phyloP scores from a whole-genome alignment of 2,888 invertebrate species.

The Leuctra nigra region DNA sequence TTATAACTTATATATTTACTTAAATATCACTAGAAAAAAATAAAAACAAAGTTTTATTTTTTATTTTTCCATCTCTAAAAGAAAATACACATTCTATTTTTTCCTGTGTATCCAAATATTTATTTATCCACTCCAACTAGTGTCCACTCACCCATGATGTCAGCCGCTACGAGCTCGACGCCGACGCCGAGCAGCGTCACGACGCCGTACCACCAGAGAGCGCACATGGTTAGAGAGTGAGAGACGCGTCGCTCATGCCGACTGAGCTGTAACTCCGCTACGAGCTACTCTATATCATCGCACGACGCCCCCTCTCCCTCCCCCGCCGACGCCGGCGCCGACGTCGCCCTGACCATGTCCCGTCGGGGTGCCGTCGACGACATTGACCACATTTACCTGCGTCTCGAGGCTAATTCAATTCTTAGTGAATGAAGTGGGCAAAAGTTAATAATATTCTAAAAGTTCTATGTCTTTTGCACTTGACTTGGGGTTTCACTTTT shows the following conservation, averaged over 20 bases:
- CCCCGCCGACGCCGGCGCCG: constrained; percentile 1
- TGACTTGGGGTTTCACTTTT: too few species aligned
- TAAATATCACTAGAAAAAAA: not conserved
- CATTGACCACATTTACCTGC: not conserved
- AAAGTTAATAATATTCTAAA: too few species aligned
- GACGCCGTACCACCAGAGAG: constrained; percentile 1
- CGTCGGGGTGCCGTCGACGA: not conserved
- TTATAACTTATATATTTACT: not conserved
- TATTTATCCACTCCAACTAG: too few species aligned
- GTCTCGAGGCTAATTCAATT: too few species aligned
- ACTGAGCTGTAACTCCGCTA: not conserved
- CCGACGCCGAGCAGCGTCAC: not conserved
- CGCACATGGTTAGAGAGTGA: constrained; percentile 5
- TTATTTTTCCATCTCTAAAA: not conserved
- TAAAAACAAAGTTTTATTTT: not conserved
- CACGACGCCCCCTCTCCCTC: not conserved
- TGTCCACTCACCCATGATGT: constrained; percentile 14
- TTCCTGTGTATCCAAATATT: too few species aligned
- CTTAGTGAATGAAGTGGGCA: too few species aligned
- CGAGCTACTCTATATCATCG: constrained; percentile 10
- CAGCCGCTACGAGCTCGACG: not conserved
- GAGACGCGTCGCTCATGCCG: constrained; percentile 8
- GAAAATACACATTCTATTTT: not conserved
- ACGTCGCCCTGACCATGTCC: not conserved
- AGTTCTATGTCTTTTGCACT: too few species aligned